Percentiles rank a stretch among this genome's conserved stretches.
Evolutionary conservation across 2,113 vertebrate genomes (phyloP).

Genomic region (Spheniscus mendiculus): DNA sequence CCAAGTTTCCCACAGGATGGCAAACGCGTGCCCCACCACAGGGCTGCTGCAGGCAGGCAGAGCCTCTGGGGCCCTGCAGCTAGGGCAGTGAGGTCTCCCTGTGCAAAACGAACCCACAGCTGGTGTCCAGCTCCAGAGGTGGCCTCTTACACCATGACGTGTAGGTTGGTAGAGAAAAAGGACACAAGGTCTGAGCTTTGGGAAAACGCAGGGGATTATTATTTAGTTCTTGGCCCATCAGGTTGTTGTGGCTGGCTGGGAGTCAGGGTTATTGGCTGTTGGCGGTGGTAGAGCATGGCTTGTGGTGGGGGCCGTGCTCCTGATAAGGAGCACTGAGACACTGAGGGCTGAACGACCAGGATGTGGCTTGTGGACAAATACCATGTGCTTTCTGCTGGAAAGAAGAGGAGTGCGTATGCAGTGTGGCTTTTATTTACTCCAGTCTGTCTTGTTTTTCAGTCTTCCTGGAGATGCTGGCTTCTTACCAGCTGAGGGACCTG

Average conservation of each 20-base stretch:
- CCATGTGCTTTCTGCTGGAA: not conserved
- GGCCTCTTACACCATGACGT: not conserved
- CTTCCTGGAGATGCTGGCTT: not conserved
- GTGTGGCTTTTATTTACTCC: not conserved
- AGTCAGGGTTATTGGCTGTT: not conserved
- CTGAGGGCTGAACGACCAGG: not conserved
- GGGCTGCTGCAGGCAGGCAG: not conserved
- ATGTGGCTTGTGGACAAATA: conserved; percentile 15
- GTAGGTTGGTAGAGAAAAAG: not conserved
- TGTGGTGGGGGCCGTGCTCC: not conserved
- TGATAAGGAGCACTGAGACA: not conserved
- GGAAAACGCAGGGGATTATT: not conserved
- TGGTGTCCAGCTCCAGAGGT: not conserved
- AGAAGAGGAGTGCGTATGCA: not conserved
- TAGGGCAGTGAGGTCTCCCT: not conserved
- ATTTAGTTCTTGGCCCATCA: rapidly evolving
- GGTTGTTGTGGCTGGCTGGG: not conserved
- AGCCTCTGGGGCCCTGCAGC: not conserved
- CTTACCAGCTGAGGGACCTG: not conserved
- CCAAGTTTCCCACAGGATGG: not conserved
- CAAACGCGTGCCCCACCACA: rapidly evolving
- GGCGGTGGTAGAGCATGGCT: not conserved
- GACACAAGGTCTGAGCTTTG: not conserved
- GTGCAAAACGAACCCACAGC: not conserved
- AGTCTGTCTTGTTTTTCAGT: not conserved